Conservation (phyloP, 2,113 vertebrate species). For the Ochotona curzoniae region DNA sequence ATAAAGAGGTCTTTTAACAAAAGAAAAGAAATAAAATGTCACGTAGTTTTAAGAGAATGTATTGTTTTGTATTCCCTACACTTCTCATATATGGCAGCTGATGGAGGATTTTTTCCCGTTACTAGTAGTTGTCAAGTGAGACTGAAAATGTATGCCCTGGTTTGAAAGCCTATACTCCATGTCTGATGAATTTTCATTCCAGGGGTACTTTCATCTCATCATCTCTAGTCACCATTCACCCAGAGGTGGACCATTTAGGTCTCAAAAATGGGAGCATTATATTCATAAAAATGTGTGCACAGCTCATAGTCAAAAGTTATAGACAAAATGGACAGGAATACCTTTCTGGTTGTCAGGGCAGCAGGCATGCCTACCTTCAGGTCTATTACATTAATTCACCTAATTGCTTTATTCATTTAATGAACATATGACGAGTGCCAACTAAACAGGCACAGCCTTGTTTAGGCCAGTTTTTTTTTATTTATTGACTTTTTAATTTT, state of each 20-base stretch:
- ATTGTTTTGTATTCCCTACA: constrained; percentile 38
- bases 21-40: background rate
- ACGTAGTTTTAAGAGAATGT: constrained; percentile 54
- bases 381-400: background rate
- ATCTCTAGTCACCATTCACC: background rate
- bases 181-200: constrained; percentile 62
- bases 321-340: background rate
- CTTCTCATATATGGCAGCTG: constrained; percentile 6
- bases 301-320: background rate
- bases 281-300: constrained; percentile 47
- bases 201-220: background rate
- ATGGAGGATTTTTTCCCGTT: background rate
- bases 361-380: background rate
- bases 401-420: background rate
- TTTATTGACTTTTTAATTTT: too few species aligned
- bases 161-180: background rate
- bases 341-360: background rate
- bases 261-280: constrained; percentile 39
- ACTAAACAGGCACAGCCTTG: too few species aligned
- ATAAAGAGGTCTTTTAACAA: too few species aligned
- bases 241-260: constrained; percentile 26
- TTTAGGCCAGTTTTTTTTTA: too few species aligned
- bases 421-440: background rate
- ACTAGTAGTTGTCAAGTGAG: constrained; percentile 24
- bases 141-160: constrained; percentile 32